Conservation (phyloP, 2,113 vertebrate species). For the Oncorhynchus tshawytscha region DNA sequence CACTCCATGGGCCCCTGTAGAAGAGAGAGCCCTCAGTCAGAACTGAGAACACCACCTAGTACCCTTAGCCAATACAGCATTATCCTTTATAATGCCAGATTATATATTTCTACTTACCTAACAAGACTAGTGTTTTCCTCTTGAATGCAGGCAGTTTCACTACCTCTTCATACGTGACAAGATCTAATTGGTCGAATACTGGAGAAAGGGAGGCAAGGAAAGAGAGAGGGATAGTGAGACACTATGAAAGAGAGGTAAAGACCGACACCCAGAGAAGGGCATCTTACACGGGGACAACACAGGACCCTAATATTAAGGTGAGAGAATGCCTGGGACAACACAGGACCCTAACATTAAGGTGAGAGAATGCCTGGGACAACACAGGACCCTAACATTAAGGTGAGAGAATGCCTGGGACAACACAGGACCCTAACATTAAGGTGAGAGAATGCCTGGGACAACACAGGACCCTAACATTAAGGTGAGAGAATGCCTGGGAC, state of each 20-base stretch:
- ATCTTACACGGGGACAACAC: neutral
- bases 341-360: neutral
- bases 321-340: neutral
- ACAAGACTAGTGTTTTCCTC: slow-evolving; percentile 97
- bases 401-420: neutral
- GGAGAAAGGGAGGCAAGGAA: slow-evolving; percentile 53
- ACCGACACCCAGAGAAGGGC: neutral
- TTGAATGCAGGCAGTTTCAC: slow-evolving; percentile 97
- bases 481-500: too few species aligned
- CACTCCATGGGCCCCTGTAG: slow-evolving; percentile 91
- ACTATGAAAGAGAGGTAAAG: neutral
- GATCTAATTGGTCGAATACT: slow-evolving; percentile 99
- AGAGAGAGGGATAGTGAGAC: neutral
- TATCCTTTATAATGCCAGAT: too few species aligned
- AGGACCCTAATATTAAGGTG: too few species aligned
- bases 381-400: neutral
- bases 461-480: neutral
- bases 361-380: neutral
- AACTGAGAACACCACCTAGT: neutral
- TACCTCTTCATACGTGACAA: slow-evolving; percentile 98
- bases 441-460: too few species aligned
- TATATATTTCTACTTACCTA: slow-evolving; percentile 75
- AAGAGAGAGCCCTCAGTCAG: slow-evolving; percentile 27
- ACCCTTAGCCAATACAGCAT: neutral
- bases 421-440: too few species aligned